Percentiles rank a stretch among this genome's conserved stretches.
These are phyloP conservation scores for Xiphophorus hellerii DNA, from an alignment of 2,113 vertebrate genomes.

Conservation along the genomic window DNA sequence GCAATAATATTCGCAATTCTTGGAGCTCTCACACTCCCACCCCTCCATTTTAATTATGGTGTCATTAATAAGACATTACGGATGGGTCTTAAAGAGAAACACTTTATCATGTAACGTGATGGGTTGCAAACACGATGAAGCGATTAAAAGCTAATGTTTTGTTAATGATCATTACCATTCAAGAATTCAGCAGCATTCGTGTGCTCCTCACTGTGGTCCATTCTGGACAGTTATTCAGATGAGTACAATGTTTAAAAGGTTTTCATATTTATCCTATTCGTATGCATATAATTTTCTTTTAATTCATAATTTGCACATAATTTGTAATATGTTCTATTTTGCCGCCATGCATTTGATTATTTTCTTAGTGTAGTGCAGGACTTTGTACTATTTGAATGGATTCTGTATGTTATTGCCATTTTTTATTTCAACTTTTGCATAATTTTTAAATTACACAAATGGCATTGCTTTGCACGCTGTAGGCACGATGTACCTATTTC, in stretches of 20 bases:
- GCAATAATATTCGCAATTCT: slow-evolving; percentile 24
- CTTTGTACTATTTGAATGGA: too few species aligned
- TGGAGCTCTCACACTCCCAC: not conserved
- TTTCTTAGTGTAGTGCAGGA: not conserved
- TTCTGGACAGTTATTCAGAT: not conserved
- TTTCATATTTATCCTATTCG: slow-evolving; percentile 5
- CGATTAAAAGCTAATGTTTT: slow-evolving; percentile 60
- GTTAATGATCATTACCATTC: slow-evolving; percentile 50
- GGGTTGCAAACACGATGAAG: slow-evolving; percentile 51
- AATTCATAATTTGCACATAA: not conserved
- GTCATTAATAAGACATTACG: slow-evolving; percentile 66
- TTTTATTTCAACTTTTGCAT: not conserved
- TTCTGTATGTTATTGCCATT: not conserved
- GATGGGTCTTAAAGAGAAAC: slow-evolving; percentile 41
- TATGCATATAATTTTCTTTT: not conserved
- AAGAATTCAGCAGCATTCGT: slow-evolving; percentile 22
- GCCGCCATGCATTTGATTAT: not conserved
- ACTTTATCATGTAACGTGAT: slow-evolving; percentile 54
- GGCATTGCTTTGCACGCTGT: not conserved
- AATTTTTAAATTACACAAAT: not conserved
- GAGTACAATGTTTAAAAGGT: slow-evolving; percentile 10
- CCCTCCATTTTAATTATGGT: slow-evolving; percentile 45
- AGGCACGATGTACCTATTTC: not conserved
- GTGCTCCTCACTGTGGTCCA: not conserved
- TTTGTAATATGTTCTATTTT: not conserved